Evolutionary conservation across 1,140 invertebrate genomes (phyloP).

Genomic region (Campoletis sonorensis): DNA sequence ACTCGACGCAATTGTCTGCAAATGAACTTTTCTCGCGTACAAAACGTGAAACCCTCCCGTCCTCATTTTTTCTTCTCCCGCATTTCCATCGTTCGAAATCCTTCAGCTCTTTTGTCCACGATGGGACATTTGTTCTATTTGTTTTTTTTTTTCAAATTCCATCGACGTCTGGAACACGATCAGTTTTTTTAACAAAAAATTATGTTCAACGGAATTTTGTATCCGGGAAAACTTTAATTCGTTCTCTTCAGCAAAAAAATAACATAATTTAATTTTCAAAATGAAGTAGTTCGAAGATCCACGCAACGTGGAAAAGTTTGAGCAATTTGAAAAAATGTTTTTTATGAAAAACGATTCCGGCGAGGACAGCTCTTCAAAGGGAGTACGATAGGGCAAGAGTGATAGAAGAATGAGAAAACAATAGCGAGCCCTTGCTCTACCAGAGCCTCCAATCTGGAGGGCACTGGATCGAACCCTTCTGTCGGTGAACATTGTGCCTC

Average conservation of each 20-base stretch:
- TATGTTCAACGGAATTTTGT: too few relatives aligned
- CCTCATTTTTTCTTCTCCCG: neutral
- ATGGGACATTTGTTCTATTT: neutral
- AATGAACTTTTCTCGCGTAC: constrained; percentile 40
- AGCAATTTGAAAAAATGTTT: neutral
- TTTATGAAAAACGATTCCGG: neutral
- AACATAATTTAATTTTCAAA: too few relatives aligned
- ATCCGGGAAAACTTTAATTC: too few relatives aligned
- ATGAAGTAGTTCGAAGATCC: neutral
- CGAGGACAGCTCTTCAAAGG: neutral
- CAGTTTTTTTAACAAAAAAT: too few relatives aligned
- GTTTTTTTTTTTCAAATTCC: constrained; percentile 3
- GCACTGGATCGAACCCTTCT: constrained; percentile 67
- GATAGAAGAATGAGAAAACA: constrained; percentile 60
- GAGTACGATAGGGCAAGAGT: constrained; percentile 50
- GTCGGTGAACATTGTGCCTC: constrained; percentile 25
- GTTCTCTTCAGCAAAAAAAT: too few relatives aligned
- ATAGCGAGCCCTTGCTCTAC: constrained; percentile 59
- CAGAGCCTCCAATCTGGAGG: constrained; percentile 65
- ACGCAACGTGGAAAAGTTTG: neutral
- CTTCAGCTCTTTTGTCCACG: constrained; percentile 29
- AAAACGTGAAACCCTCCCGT: constrained; percentile 28
- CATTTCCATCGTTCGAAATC: constrained; percentile 29
- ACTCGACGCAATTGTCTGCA: constrained; percentile 42
- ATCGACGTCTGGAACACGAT: neutral